Conservation (phyloP, 2,113 vertebrate species). For the Platysternon megacephalum region DNA sequence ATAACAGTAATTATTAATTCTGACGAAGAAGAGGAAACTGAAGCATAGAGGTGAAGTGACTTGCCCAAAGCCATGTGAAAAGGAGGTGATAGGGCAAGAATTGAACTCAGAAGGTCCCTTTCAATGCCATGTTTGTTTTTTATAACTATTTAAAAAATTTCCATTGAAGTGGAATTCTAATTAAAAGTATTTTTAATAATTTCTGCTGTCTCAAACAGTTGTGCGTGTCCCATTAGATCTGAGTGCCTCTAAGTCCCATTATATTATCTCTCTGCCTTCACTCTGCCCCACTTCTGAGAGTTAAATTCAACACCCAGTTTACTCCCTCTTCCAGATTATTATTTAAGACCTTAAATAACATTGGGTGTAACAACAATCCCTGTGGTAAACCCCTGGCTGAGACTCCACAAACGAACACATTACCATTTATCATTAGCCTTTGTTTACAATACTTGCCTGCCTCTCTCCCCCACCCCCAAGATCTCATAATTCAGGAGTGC, state of each 20-base stretch:
- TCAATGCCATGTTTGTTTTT: neutral
- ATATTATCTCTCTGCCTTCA: neutral
- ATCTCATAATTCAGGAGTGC: neutral
- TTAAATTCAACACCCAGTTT: neutral
- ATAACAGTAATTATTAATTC: neutral
- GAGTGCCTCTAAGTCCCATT: neutral
- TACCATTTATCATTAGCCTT: neutral
- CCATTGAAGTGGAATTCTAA: neutral
- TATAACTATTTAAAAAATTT: neutral
- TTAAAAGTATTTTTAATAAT: neutral
- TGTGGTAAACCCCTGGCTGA: neutral
- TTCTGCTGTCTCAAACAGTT: neutral
- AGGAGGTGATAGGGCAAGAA: neutral
- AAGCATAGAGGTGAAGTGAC: neutral
- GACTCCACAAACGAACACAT: neutral
- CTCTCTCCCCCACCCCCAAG: slow-evolving; percentile 7
- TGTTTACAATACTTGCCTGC: neutral
- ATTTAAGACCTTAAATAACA: slow-evolving; percentile 13
- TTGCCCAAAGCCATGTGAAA: neutral
- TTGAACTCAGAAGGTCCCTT: neutral
- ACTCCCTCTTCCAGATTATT: neutral
- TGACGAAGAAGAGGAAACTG: neutral
- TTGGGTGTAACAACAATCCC: neutral
- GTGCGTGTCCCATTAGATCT: neutral
- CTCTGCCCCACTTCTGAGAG: neutral